Conservation (phyloP, 1,140 invertebrate species). For the Cydia fagiglandana region DNA sequence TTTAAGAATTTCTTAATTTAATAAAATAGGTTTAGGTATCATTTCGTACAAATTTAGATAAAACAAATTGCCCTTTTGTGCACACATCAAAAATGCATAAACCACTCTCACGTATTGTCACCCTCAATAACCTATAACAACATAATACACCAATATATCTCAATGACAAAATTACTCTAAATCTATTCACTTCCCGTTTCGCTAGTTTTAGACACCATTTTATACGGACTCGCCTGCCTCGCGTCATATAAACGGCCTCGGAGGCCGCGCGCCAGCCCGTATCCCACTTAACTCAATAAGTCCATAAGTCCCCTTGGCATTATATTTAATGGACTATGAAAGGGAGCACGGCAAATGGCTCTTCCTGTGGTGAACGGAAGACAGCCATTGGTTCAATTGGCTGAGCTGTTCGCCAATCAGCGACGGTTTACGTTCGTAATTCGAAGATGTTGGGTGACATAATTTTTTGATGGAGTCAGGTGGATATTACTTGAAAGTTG, state of each 20-base stretch:
- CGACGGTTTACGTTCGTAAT: slow-evolving; percentile 36
- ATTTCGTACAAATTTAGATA: background rate
- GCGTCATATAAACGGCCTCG: slow-evolving; percentile 36
- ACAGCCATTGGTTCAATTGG: slow-evolving; percentile 75
- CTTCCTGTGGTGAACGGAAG: slow-evolving; percentile 75
- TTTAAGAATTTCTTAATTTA: no score
- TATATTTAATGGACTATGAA: slow-evolving; percentile 76
- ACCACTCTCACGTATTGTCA: slow-evolving; percentile 44
- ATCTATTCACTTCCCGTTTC: slow-evolving; percentile 62
- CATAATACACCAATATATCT: slow-evolving; percentile 51
- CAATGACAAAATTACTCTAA: slow-evolving; percentile 68
- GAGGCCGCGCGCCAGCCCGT: slow-evolving; percentile 61
- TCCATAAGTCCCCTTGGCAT: slow-evolving; percentile 67
- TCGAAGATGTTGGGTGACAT: slow-evolving; percentile 20
- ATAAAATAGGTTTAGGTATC: background rate
- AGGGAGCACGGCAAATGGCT: slow-evolving; percentile 59
- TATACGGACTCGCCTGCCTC: slow-evolving; percentile 42
- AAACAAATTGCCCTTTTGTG: background rate
- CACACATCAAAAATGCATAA: slow-evolving; percentile 16
- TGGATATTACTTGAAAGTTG: background rate
- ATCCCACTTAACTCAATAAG: slow-evolving; percentile 75
- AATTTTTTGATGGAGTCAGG: slow-evolving; percentile 20
- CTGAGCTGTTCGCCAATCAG: slow-evolving; percentile 73
- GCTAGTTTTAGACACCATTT: slow-evolving; percentile 61
- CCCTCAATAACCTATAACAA: slow-evolving; percentile 38